phyloP scores from a whole-genome alignment of 30 jellyfish, hydroid and myxozoan genomes.

The Hydractinia echinata region DNA sequence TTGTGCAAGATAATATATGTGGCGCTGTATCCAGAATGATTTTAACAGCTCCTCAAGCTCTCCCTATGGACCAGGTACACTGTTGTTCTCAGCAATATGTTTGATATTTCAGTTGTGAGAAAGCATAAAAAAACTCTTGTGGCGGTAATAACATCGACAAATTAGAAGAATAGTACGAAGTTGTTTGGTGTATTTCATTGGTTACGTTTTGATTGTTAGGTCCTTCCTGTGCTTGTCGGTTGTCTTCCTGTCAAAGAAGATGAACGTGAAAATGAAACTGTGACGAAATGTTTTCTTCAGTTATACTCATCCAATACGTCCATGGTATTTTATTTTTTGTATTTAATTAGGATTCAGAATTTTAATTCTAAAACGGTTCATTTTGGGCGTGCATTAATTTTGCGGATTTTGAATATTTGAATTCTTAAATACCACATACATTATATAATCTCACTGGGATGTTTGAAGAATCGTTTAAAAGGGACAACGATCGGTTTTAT shows the following conservation, averaged over 20 bases:
- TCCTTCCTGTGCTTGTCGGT: constrained; percentile 55
- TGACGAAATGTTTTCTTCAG: constrained; percentile 50
- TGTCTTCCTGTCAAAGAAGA: constrained; percentile 79
- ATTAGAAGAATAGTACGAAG: neutral
- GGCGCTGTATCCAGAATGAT: constrained; percentile 84
- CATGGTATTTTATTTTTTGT: constrained; percentile 36
- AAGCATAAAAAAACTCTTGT: neutral
- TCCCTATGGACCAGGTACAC: constrained; percentile 67
- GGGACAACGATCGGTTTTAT: no score
- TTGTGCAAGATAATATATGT: constrained; percentile 65
- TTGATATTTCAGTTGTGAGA: neutral
- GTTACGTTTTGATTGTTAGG: constrained; percentile 34
- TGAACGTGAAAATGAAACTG: constrained; percentile 75
- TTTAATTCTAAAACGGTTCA: no score
- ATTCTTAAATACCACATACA: no score
- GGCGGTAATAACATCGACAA: neutral
- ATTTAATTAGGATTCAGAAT: neutral
- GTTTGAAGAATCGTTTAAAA: no score
- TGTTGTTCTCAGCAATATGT: neutral
- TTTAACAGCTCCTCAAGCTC: constrained; percentile 44
- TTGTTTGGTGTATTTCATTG: constrained; percentile 1
- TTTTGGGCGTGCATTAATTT: no score
- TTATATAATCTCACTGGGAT: no score
- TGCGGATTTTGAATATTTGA: no score
- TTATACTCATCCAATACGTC: constrained; percentile 37